A percentile compares a stretch with the other conserved stretches of the same genome.
phyloP scores from a whole-genome alignment of 2,797 vertebrate genomes.

The Poeciliopsis paucimaculata region DNA sequence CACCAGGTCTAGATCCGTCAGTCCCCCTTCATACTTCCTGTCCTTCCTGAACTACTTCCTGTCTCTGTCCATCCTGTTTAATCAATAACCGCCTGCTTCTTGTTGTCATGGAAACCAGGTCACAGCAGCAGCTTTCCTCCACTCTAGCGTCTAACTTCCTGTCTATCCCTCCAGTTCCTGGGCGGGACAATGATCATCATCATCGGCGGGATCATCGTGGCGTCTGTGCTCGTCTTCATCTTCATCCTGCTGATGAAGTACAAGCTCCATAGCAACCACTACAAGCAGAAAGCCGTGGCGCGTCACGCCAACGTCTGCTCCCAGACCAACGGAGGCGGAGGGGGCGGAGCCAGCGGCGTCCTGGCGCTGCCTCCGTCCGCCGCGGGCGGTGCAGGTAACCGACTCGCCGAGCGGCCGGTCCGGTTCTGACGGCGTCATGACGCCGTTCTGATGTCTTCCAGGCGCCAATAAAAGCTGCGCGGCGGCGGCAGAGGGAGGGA shows the following conservation, averaged over 20 bases:
- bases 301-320: constrained; percentile 86
- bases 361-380: constrained; percentile 68
- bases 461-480: constrained; percentile 59
- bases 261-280: constrained; percentile 88
- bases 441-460: constrained; percentile 12
- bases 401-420: too few relatives aligned
- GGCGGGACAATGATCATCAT: constrained; percentile 93
- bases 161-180: constrained; percentile 75
- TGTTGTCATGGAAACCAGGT: neutral
- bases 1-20: neutral
- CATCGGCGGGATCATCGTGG: constrained; percentile 91
- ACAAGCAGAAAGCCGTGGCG: constrained; percentile 78
- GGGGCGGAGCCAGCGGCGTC: constrained; percentile 50
- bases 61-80: neutral
- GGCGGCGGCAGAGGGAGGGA: constrained; percentile 69
- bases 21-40: too few relatives aligned
- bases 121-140: neutral
- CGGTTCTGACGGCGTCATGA: neutral
- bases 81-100: neutral
- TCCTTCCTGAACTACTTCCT: too few relatives aligned
- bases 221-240: constrained; percentile 91
- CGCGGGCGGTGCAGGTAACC: constrained; percentile 58
- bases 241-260: constrained; percentile 93
- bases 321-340: constrained; percentile 88
- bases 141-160: neutral